These are phyloP conservation scores for Athalia circularis DNA, from an alignment of 2,888 invertebrate genomes.

Conservation along the genomic window DNA sequence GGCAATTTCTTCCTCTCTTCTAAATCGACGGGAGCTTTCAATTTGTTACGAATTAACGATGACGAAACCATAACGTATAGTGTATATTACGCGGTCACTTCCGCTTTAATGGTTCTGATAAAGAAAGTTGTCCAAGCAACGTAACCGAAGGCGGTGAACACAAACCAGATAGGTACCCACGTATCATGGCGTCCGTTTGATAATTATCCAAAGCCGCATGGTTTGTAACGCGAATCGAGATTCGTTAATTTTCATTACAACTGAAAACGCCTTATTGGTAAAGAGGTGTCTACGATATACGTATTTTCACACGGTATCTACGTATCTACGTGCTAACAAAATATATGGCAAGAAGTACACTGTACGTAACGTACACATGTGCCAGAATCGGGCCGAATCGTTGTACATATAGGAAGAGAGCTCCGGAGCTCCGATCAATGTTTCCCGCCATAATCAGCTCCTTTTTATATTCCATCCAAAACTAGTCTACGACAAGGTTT, in stretches of 20 bases:
- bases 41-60: neutral
- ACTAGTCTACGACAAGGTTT: neutral
- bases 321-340: no score
- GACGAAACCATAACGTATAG: conserved; percentile 7
- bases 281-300: no score
- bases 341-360: no score
- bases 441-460: conserved; percentile 9
- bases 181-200: neutral
- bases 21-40: no score
- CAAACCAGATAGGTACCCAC: conserved; percentile 8
- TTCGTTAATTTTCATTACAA: no score
- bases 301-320: no score
- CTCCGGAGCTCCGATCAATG: conserved; percentile 6
- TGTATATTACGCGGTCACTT: conserved; percentile 29
- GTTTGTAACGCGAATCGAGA: no score
- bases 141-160: conserved; percentile 29
- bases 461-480: neutral
- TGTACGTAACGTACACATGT: neutral
- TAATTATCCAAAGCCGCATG: no score
- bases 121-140: conserved; percentile 39
- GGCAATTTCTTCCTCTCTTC: no score
- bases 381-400: conserved; percentile 6
- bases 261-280: no score
- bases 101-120: conserved; percentile 39
- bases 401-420: neutral